Base-by-base conservation (phyloP, 2,113 vertebrate genomes). In the Empidonax alnorum region DNA sequence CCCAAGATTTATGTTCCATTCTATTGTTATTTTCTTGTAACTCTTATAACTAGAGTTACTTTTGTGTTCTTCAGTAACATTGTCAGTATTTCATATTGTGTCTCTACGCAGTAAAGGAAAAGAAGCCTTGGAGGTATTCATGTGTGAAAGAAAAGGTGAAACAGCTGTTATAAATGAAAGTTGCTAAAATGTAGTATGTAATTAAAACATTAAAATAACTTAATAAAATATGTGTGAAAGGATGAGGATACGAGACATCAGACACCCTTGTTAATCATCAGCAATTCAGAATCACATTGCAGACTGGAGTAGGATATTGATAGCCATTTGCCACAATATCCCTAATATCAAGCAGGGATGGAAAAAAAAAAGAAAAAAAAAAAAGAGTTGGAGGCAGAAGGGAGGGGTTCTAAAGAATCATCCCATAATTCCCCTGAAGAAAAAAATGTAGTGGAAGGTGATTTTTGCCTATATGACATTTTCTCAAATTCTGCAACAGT, bases 341-440 rank as follows among this genome's bases (percentile, higher is more conserved):
- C 3, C 3, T 21, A 6, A 25, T 63, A 83, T 59, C 35, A 82
- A 83, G 59, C 2, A 39, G 10, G 0, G 11, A 12, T 13, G 24
- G 11, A 41, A 41, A 42, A 58, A 72, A 25, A 14, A 14, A 72
- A 25, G 12, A 14, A 7, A 7, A 35, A 35, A 35, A 33, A 31
- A 24, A 28, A 10, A 21, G 5, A 8, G 1, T 3, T n/a, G 10
- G 4, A 1, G 14, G 2, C 5, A 5, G 12, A n/a, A 2, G 5
- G 2, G 6, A 8, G 12, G 63, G 3, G 4, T 7, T 87, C 7
- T 28, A 41, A 87, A 82, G 3, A 4, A 63, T 62, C 14, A 71
- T 4, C 10, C 21, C 31, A 11, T 37, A 78, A 11, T 35, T 78
- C 1, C 2, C 3, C 13, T 44, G 23, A 82, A 74, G 7, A 49